A percentile compares a stretch with the other conserved stretches of the same genome.
Conservation (phyloP, 2,888 invertebrate genomes). For the Rhagophthalmus giganteus region DNA sequence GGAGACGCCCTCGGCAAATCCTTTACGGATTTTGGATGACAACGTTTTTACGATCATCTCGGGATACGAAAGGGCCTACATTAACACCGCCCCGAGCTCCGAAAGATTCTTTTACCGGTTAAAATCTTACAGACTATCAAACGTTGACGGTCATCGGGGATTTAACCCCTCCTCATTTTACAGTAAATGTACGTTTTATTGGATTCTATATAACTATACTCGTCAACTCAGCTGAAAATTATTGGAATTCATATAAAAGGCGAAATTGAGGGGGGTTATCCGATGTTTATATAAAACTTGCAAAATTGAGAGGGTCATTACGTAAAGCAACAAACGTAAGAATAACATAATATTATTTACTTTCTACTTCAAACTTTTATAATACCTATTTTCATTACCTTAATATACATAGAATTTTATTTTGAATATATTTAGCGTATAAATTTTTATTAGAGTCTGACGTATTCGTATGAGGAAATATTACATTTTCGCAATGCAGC, state of each 20-base stretch:
- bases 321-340: no score
- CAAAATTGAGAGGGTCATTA: no score
- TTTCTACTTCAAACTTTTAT: no score
- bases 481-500: no score
- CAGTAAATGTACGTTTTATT: constrained; percentile 45
- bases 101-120: constrained; percentile 37
- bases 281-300: no score
- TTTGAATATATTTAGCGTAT: no score
- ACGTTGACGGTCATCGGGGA: constrained; percentile 45
- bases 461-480: no score
- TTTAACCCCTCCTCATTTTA: constrained; percentile 36
- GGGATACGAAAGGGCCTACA: constrained; percentile 43
- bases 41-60: constrained; percentile 50
- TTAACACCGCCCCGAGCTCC: constrained; percentile 41
- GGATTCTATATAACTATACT: constrained; percentile 43
- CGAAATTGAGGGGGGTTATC: no score
- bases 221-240: constrained; percentile 30
- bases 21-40: constrained; percentile 51
- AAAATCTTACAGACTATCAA: constrained; percentile 42
- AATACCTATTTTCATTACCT: no score
- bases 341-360: no score
- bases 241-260: constrained; percentile 14
- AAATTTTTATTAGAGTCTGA: no score
- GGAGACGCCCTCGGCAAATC: constrained; percentile 47
- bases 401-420: no score